Percentiles rank a stretch among this genome's conserved stretches.
Conservation (phyloP, 2,113 vertebrate species). For the Piaya cayana region DNA sequence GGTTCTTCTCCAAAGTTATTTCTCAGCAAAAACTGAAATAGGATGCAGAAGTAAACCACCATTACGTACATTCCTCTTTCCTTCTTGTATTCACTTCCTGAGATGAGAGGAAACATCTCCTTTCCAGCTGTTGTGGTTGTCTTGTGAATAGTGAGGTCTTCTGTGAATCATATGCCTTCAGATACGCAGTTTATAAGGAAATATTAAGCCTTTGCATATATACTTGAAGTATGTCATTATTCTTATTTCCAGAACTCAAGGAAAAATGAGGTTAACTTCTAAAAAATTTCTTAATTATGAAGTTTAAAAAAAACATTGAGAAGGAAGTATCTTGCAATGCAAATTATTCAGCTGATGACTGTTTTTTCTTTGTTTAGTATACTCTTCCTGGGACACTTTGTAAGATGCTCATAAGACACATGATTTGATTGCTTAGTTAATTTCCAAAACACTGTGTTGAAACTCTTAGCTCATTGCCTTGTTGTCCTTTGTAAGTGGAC, state of each 20-base stretch:
- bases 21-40: neutral
- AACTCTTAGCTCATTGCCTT: slow-evolving; percentile 12
- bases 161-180: neutral
- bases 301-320: neutral
- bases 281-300: neutral
- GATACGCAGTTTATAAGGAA: neutral
- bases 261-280: neutral
- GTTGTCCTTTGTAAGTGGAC: slow-evolving; percentile 13
- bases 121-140: neutral
- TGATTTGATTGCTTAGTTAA: neutral
- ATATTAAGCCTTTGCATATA: neutral
- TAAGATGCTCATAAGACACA: neutral
- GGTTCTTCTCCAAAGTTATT: neutral
- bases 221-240: neutral
- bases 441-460: slow-evolving; percentile 5
- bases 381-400: neutral
- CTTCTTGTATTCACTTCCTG: neutral
- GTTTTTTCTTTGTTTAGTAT: neutral
- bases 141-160: neutral
- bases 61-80: neutral
- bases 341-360: neutral
- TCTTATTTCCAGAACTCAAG: neutral
- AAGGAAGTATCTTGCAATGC: neutral
- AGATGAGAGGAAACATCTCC: neutral
- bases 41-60: neutral